These are phyloP conservation scores for Automeris io DNA, from an alignment of 2,888 invertebrate genomes.

Conservation along the genomic window DNA sequence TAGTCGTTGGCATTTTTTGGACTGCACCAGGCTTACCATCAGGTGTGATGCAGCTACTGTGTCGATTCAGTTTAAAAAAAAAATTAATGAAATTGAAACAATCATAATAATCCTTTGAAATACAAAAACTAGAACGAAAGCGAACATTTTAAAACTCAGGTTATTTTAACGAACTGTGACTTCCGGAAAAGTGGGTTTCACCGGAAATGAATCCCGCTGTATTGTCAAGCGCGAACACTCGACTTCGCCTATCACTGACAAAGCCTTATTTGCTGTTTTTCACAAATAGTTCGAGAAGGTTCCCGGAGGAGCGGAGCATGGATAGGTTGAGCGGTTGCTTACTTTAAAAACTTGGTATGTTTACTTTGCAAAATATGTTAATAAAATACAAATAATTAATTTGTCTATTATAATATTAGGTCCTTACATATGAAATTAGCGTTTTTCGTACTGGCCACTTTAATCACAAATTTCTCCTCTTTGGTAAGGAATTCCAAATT, in stretches of 20 bases:
- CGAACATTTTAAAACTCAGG: slow-evolving; percentile 22
- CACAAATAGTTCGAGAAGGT: slow-evolving; percentile 41
- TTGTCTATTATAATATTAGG: too few species aligned
- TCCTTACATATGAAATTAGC: too few species aligned
- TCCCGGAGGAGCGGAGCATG: slow-evolving; percentile 30
- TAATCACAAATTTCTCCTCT: too few species aligned
- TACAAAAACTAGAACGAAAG: slow-evolving; percentile 7
- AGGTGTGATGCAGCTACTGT: too few species aligned
- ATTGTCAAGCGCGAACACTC: slow-evolving; percentile 47
- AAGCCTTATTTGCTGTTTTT: slow-evolving; percentile 59
- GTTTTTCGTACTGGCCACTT: too few species aligned
- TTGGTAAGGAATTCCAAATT: too few species aligned
- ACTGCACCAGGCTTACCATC: too few species aligned
- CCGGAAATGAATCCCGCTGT: slow-evolving; percentile 54
- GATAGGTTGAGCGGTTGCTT: slow-evolving; percentile 25
- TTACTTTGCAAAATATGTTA: background rate
- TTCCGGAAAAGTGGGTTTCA: slow-evolving; percentile 42
- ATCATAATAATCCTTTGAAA: slow-evolving; percentile 9
- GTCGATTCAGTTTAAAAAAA: too few species aligned
- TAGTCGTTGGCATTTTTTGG: too few species aligned
- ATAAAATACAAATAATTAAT: slow-evolving; percentile 12
- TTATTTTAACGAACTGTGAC: slow-evolving; percentile 33
- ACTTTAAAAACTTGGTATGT: slow-evolving; percentile 29
- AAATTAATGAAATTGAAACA: slow-evolving; percentile 21
- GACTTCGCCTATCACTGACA: slow-evolving; percentile 54